These are phyloP conservation scores for Drosophila kohkoa DNA, from an alignment of 1,140 invertebrate genomes.

Conservation along the genomic window DNA sequence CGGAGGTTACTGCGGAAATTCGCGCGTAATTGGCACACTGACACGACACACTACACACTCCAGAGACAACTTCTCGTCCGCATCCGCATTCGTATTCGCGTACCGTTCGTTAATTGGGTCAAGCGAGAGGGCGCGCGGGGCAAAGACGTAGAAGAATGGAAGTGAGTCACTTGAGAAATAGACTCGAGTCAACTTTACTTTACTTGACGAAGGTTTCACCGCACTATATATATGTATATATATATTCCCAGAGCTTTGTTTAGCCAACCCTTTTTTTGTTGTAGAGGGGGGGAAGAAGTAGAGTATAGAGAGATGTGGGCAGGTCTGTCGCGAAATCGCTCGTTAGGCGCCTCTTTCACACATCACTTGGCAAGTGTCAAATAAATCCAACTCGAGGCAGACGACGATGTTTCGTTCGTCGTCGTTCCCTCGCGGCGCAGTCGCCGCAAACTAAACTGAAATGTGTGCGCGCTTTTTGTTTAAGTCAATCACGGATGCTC, in stretches of 20 bases:
- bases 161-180: conserved; percentile 70
- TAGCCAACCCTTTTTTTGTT: conserved; percentile 39
- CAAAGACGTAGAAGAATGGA: conserved; percentile 5
- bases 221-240: conserved; percentile 12
- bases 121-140: conserved; percentile 49
- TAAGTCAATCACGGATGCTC: conserved; percentile 83
- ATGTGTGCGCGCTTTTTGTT: conserved; percentile 79
- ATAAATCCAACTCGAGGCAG: conserved; percentile 67
- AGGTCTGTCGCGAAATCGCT: conserved; percentile 45
- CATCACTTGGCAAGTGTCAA: conserved; percentile 78
- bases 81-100: conserved; percentile 26
- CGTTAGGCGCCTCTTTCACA: conserved; percentile 78
- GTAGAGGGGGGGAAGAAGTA: not conserved
- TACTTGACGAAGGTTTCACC: conserved; percentile 72
- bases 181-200: conserved; percentile 48
- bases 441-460: conserved; percentile 82
- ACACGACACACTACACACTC: conserved; percentile 60
- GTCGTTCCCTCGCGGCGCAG: conserved; percentile 77
- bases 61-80: conserved; percentile 52
- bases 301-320: not conserved
- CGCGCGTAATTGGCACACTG: conserved; percentile 81
- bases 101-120: conserved; percentile 74
- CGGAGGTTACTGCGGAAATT: conserved; percentile 71
- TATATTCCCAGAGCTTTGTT: conserved; percentile 46
- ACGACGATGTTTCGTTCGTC: conserved; percentile 22